A percentile compares a stretch with the other conserved stretches of the same genome.
These are phyloP conservation scores for Chaetorhynchus papuensis DNA, from an alignment of 2,113 vertebrate genomes.

Conservation along the genomic window DNA sequence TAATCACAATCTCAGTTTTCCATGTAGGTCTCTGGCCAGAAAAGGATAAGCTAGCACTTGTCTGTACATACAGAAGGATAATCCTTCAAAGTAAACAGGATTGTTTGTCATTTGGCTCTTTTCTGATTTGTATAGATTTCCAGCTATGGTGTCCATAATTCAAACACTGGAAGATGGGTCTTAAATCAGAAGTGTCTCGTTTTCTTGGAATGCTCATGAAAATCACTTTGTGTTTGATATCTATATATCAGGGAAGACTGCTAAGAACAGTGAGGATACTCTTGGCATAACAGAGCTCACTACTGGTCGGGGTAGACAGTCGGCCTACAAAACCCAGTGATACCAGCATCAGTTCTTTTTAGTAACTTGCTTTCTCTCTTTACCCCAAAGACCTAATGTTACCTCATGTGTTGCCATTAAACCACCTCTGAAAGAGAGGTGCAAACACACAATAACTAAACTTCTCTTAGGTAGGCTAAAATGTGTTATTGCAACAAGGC, in stretches of 20 bases:
- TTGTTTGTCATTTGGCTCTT: not conserved
- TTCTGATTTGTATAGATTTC: not conserved
- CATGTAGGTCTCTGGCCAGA: not conserved
- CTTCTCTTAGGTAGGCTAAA: not conserved
- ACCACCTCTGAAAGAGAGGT: not conserved
- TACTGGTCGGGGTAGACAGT: not conserved
- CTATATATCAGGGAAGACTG: not conserved
- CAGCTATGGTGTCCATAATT: not conserved
- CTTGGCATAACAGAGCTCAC: not conserved
- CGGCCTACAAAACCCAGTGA: not conserved
- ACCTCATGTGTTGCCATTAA: not conserved
- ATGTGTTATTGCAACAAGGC: not conserved
- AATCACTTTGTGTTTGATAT: not conserved
- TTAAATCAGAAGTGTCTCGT: not conserved
- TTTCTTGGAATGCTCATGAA: not conserved
- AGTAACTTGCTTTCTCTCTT: not conserved
- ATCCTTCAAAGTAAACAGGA: not conserved
- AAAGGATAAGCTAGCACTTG: not conserved
- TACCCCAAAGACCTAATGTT: not conserved
- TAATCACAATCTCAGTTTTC: not conserved
- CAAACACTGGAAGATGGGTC: not conserved
- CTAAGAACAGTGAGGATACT: not conserved
- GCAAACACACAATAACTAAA: not conserved
- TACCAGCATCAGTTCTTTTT: not conserved
- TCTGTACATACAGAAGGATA: not conserved